Percentiles rank a stretch among this genome's conserved stretches.
phyloP scores from a whole-genome alignment of 2,888 invertebrate species.

The Archaeoteleia sp. region DNA sequence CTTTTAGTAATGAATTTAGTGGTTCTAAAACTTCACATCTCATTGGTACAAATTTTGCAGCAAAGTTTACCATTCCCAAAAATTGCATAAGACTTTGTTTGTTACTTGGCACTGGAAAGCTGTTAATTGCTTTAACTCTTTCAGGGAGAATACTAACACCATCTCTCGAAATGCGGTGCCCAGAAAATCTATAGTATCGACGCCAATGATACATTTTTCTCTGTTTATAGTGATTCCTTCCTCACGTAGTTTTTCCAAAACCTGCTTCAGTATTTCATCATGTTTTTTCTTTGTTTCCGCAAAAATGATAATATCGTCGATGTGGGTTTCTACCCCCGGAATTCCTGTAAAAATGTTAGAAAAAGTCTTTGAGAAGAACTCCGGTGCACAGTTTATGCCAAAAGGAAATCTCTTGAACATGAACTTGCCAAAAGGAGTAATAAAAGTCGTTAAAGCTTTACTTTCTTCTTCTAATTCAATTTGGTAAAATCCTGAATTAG shows the following conservation, averaged over 20 bases:
- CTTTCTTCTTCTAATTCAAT: slow-evolving; percentile 38
- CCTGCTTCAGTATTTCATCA: slow-evolving; percentile 47
- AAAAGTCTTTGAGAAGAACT: slow-evolving; percentile 36
- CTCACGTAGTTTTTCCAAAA: slow-evolving; percentile 47
- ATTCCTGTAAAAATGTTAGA: slow-evolving; percentile 25
- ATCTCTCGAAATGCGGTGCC: slow-evolving; percentile 54
- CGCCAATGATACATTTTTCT: slow-evolving; percentile 59
- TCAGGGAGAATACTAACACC: slow-evolving; percentile 50
- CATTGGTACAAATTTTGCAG: slow-evolving; percentile 55
- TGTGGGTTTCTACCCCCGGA: slow-evolving; percentile 15
- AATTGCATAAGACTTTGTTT: slow-evolving; percentile 54
- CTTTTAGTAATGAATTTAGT: slow-evolving; percentile 54
- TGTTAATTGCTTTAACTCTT: slow-evolving; percentile 45
- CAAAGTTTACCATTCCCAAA: slow-evolving; percentile 54
- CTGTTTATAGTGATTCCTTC: slow-evolving; percentile 56
- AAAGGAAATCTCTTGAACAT: slow-evolving; percentile 48
- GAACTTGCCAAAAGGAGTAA: slow-evolving; percentile 50
- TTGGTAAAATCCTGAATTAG: slow-evolving; percentile 48
- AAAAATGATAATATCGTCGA: slow-evolving; percentile 48
- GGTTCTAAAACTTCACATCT: slow-evolving; percentile 53
- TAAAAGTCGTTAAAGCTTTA: slow-evolving; percentile 48
- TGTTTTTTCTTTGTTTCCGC: slow-evolving; percentile 52
- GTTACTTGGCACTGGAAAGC: slow-evolving; percentile 54
- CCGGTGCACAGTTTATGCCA: slow-evolving; percentile 47
- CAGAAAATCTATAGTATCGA: slow-evolving; percentile 54